Evolutionary conservation across 2,113 vertebrate genomes (phyloP).

Genomic region (Leptobrachium leishanense): DNA sequence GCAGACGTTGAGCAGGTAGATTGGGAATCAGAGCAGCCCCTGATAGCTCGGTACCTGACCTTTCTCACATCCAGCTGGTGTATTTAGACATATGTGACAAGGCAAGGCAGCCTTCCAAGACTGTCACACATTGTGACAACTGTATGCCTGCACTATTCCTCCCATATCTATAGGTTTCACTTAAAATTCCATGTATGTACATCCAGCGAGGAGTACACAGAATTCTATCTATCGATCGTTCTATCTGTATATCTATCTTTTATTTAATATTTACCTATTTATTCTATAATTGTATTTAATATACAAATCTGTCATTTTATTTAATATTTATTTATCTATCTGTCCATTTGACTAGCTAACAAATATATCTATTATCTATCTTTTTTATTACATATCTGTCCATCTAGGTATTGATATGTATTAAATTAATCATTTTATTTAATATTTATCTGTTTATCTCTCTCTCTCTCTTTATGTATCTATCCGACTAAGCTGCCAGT

Average conservation of each 20-base stretch:
- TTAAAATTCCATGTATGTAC: slow-evolving; percentile 30
- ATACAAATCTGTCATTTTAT: too few species aligned
- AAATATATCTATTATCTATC: background rate
- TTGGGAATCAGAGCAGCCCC: background rate
- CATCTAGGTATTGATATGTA: too few species aligned
- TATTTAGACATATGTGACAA: background rate
- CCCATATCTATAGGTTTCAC: background rate
- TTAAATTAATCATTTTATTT: too few species aligned
- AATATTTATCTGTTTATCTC: slow-evolving; percentile 30
- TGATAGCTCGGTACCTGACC: slow-evolving; percentile 13
- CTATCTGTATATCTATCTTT: slow-evolving; percentile 4
- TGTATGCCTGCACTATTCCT: background rate
- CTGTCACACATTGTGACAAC: slow-evolving; percentile 16
- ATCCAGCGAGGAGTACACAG: background rate
- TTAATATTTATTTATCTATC: slow-evolving; percentile 5
- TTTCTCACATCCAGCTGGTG: slow-evolving; percentile 11
- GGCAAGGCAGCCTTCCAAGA: slow-evolving; percentile 5
- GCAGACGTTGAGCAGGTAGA: slow-evolving; percentile 17
- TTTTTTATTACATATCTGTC: slow-evolving; percentile 18
- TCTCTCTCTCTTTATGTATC: slow-evolving; percentile 37
- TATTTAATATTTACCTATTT: background rate
- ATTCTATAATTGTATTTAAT: slow-evolving; percentile 19
- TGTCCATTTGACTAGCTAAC: background rate
- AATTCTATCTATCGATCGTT: background rate
- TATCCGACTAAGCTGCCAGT: background rate